Evolutionary conservation across 1,140 invertebrate species (phyloP), one percentile per base, ranked within the genome.

Genomic region (Trachelipus rathkii): DNA sequence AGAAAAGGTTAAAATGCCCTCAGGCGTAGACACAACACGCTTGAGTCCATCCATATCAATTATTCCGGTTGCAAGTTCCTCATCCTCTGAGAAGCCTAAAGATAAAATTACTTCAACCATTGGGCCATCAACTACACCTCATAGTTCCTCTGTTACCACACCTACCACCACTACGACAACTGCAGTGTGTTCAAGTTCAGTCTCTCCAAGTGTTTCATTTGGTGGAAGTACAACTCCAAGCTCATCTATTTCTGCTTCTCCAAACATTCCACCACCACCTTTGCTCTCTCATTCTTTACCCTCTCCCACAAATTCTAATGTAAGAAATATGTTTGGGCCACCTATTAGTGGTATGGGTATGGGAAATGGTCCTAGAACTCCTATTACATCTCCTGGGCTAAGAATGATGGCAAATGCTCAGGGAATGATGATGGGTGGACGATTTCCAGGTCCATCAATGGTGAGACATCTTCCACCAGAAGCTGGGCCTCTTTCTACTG

Each of bases 401-500:
- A 68, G 44, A 44, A 70, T 50, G 19, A 66, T 45, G 44, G 53
- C 11, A 21, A 70, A 70, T 70, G 68, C 50, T 19, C 50, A 13
- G 11, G 50, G 50, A 15, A 33, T 46, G 60, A 43, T 24, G 45
- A 19, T 24, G n/a, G 76, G 71, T 45, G 50, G 19, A 15, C 76
- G 21, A 0, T 21, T 60, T 11, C n/a, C 44, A 50, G 50, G 33
- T 23, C 66, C 44, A 45, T 10, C 21, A 23, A 15, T 21, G 10
- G 10, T 50, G 11, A 23, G 10, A 10, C 70, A 44, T 66, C 74
- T 79, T 6, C 85, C 86, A 45, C 82, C 86, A 7, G 86, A 86
- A 43, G 86, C 87, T 21, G 87, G 87, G 0, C 87, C 87, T 15
- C 73, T 87, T 3, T 85, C 86, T 43, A 83, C 85, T 3, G 83